Evolutionary conservation across 2,113 vertebrate species (phyloP).

Genomic region (Sminthopsis crassicaudata): DNA sequence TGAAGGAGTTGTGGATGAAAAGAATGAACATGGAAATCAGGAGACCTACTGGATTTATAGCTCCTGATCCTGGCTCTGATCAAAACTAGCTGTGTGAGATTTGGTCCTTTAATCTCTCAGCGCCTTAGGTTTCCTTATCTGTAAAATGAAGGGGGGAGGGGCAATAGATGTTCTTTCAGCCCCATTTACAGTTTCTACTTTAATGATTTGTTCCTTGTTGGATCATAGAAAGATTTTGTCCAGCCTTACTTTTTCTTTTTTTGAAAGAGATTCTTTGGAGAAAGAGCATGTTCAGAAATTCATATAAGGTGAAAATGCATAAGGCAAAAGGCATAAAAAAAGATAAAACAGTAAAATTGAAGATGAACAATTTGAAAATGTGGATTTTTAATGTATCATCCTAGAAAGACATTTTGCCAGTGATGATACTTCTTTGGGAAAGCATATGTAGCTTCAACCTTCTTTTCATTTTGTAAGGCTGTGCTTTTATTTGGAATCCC

Average conservation of each 20-base stretch:
- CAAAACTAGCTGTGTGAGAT: not conserved
- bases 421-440: not conserved
- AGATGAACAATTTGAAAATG: not conserved
- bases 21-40: not conserved
- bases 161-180: not conserved
- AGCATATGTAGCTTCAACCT: not conserved
- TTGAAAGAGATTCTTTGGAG: not conserved
- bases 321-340: not conserved
- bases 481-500: constrained; percentile 51
- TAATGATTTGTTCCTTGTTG: not conserved
- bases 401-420: not conserved
- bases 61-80: not conserved
- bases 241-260: not conserved
- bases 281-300: not conserved
- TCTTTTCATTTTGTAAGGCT: constrained; percentile 46
- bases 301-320: not conserved
- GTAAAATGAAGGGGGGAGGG: not conserved
- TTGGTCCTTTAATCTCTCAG: not conserved
- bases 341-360: not conserved
- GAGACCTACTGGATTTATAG: not conserved
- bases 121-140: not conserved
- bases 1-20: not conserved
- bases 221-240: not conserved
- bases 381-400: not conserved
- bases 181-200: not conserved